Percentiles rank a stretch among this genome's conserved stretches.
phyloP scores from a whole-genome alignment of 2,888 invertebrate genomes.

The Coremacera marginata region DNA sequence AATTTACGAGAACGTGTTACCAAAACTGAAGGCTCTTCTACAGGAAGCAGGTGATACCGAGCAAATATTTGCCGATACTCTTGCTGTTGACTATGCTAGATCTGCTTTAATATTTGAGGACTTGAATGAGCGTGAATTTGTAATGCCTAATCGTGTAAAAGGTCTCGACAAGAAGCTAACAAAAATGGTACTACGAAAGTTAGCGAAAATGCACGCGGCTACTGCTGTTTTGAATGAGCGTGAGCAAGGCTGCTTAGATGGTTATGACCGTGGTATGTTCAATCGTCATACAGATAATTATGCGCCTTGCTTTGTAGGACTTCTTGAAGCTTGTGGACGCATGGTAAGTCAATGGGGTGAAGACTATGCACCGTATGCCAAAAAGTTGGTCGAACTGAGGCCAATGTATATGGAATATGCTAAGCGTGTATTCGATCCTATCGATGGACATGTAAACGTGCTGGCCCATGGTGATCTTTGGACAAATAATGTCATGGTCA shows the following conservation, averaged over 20 bases:
- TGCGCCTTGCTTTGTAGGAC: conserved; percentile 62
- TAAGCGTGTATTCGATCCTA: conserved; percentile 57
- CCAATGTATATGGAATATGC: conserved; percentile 65
- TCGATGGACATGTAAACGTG: conserved; percentile 60
- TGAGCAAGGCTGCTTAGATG: conserved; percentile 53
- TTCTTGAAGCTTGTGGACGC: conserved; percentile 59
- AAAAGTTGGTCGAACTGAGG: conserved; percentile 59
- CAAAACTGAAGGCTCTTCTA: conserved; percentile 58
- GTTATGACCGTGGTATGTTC: conserved; percentile 65
- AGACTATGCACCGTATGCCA: conserved; percentile 54
- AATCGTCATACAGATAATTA: conserved; percentile 64
- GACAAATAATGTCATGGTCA: conserved; percentile 68
- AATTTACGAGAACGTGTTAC: conserved; percentile 64
- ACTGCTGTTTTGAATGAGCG: conserved; percentile 70
- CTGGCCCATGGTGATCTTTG: conserved; percentile 67
- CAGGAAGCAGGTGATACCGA: conserved; percentile 57
- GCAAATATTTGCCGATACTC: conserved; percentile 58
- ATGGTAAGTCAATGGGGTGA: conserved; percentile 55
- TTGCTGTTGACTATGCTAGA: conserved; percentile 60
- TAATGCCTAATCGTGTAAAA: conserved; percentile 61
- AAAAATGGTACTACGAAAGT: conserved; percentile 64
- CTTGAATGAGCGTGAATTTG: conserved; percentile 55
- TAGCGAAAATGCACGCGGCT: conserved; percentile 71
- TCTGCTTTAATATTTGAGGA: conserved; percentile 66
- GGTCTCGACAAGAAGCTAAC: conserved; percentile 69